Percentiles rank a stretch among this genome's conserved stretches.
Evolutionary conservation across 1,140 invertebrate species (phyloP).

Genomic region (Drosophila equinoxialis): DNA sequence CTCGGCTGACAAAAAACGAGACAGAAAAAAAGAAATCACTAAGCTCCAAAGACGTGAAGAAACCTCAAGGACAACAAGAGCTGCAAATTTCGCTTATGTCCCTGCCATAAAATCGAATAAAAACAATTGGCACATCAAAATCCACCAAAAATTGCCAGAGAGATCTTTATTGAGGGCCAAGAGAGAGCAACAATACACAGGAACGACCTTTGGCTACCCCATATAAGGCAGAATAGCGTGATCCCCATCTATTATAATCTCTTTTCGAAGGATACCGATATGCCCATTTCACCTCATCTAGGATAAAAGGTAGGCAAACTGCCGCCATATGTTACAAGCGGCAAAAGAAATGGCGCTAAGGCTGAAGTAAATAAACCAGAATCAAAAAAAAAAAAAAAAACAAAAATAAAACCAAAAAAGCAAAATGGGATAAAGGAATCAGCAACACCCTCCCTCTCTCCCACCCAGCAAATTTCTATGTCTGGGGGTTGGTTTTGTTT

Average conservation of each 20-base stretch:
- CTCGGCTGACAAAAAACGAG: neutral
- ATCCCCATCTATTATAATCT: too few relatives aligned
- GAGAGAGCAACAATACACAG: neutral
- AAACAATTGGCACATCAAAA: constrained; percentile 81
- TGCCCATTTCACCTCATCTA: neutral
- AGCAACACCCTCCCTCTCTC: too few relatives aligned
- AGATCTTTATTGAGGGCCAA: constrained; percentile 64
- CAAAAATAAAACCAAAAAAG: neutral
- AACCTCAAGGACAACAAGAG: constrained; percentile 64
- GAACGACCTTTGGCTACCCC: neutral
- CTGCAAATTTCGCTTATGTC: constrained; percentile 77
- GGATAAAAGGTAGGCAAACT: constrained; percentile 30
- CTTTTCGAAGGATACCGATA: neutral
- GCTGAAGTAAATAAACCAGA: constrained; percentile 70
- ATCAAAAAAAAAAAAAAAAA: neutral
- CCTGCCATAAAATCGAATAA: constrained; percentile 77
- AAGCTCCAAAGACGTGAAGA: constrained; percentile 5
- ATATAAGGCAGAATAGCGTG: neutral
- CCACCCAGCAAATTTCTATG: neutral
- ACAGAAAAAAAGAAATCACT: too few relatives aligned
- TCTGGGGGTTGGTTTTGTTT: constrained; percentile 23
- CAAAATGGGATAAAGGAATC: neutral
- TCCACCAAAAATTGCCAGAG: constrained; percentile 33
- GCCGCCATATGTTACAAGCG: constrained; percentile 63
- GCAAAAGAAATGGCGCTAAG: constrained; percentile 39